Conservation (phyloP, 2,113 vertebrate genomes). For the Thryonomys swinderianus region DNA sequence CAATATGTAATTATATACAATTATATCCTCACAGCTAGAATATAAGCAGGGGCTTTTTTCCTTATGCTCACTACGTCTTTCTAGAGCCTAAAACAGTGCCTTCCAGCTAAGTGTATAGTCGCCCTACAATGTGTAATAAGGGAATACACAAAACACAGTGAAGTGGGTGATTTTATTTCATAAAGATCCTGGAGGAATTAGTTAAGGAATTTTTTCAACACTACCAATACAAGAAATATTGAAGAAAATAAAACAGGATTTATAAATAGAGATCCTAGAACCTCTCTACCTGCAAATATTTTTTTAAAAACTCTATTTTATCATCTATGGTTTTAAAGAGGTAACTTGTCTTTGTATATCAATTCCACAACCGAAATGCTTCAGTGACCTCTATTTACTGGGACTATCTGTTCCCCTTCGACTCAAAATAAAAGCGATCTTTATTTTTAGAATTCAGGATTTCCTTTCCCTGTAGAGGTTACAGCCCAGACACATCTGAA, state of each 20-base stretch:
- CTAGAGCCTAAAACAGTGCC: background rate
- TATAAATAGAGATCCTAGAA: background rate
- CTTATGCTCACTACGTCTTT: background rate
- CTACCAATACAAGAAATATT: background rate
- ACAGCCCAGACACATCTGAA: conserved; percentile 59
- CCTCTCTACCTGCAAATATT: background rate
- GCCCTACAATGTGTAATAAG: background rate
- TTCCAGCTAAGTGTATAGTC: background rate
- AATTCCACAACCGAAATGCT: conserved; percentile 58
- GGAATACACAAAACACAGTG: background rate
- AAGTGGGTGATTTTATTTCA: background rate
- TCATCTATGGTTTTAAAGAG: background rate
- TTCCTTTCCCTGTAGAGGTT: conserved; percentile 78
- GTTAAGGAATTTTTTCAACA: background rate
- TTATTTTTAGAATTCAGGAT: conserved; percentile 85
- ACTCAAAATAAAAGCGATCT: conserved; percentile 80
- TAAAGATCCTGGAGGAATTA: background rate
- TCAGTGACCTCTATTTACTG: conserved; percentile 67
- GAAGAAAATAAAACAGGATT: conserved; percentile 25
- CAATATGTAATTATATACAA: background rate
- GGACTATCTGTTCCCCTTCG: conserved; percentile 68
- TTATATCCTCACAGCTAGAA: background rate
- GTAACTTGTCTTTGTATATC: conserved; percentile 25
- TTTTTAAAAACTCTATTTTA: background rate
- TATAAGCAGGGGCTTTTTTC: background rate